Base-by-base conservation (phyloP, 2,113 vertebrate species). In the Mandrillus leucophaeus region DNA sequence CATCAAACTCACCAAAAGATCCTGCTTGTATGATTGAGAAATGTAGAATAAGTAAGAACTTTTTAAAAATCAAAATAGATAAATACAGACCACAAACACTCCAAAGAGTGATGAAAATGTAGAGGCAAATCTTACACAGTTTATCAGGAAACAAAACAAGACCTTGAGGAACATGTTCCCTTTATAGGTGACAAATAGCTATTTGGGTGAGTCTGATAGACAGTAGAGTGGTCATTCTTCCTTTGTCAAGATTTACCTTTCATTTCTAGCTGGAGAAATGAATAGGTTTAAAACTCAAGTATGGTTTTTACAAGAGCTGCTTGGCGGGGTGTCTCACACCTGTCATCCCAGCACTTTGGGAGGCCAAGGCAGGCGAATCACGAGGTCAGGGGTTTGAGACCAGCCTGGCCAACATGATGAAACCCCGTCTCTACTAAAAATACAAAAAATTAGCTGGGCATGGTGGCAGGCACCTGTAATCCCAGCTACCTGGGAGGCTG, bases 231-330 rank as follows among this genome's bases (percentile, higher is more conserved):
- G 25, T 18, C 43, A 75, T 50, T 64, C 32, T 95, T 76, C 20
- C 25, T 95, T 61, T 66, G 23, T 76, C 22, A 96, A 82, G 20
- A 14, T 45, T 93, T 84, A 25, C 5, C 80, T 96, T 83, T n/a
- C 43, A 80, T n/a, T 79, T 68, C 76, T 52, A 76, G 11, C 25
- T 79, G 1, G 8, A 87, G 12, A 82, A 85, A 93, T 83, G 82
- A 75, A 86, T 64, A 92, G 13, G 40, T 70, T 93, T 86, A 83
- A 93, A 96, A 93, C 2, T 92, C 8, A 86, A 89, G 57, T 59
- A 59, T 80, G 40, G 70, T 75, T 82, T 48, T 25, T 23, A 68
- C 48, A 83, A 89, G 78, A 32, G 48, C 52, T 55, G 52, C 52
- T 20, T 18, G 52, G 52, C 2, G 52, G 17, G 6, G 52, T 20